A percentile compares a stretch with the other conserved stretches of the same genome.
Conservation (phyloP, 2,113 vertebrate species). For the Raja brachyura region DNA sequence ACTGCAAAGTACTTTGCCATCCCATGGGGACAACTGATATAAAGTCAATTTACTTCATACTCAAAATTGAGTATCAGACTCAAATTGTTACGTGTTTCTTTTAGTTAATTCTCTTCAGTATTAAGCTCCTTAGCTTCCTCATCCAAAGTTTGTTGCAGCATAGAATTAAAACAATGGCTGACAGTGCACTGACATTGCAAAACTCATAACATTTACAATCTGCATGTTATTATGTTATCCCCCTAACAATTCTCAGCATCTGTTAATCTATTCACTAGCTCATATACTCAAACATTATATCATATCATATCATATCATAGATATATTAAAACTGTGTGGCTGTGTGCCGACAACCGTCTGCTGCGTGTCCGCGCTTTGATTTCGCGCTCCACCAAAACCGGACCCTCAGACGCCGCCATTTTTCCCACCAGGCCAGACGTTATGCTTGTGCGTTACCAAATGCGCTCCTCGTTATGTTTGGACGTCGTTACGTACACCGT, state of each 20-base stretch:
- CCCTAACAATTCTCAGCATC: neutral
- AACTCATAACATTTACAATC: neutral
- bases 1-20: conserved; percentile 5
- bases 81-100: neutral
- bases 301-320: too few species aligned
- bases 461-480: too few species aligned
- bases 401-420: too few species aligned
- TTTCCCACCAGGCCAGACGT: too few species aligned
- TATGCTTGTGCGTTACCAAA: too few species aligned
- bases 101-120: neutral
- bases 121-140: neutral
- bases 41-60: neutral
- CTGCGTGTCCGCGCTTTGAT: too few species aligned
- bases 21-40: neutral
- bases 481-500: too few species aligned
- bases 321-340: too few species aligned
- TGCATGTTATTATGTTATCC: neutral
- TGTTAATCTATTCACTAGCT: neutral
- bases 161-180: neutral
- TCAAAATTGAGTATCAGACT: neutral
- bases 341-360: too few species aligned
- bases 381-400: too few species aligned
- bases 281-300: too few species aligned
- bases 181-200: neutral
- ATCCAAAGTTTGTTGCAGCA: neutral